These are phyloP conservation scores for Poeciliopsis retropinna DNA, from an alignment of 2,113 vertebrate genomes.

Conservation along the genomic window DNA sequence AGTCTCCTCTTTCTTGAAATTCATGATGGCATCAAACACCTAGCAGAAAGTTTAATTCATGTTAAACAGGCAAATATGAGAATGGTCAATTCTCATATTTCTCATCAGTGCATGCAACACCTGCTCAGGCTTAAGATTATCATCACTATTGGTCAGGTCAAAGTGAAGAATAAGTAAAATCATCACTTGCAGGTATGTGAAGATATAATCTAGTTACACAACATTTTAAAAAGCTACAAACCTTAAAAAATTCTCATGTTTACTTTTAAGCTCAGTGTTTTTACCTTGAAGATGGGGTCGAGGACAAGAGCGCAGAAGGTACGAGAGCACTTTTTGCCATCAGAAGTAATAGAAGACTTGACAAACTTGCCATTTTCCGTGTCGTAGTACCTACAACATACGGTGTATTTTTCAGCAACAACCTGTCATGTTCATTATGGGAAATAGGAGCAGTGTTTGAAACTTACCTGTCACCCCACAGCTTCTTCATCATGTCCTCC, in stretches of 20 bases:
- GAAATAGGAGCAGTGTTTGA: neutral
- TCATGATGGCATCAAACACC: slow-evolving; percentile 96
- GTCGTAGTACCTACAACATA: slow-evolving; percentile 85
- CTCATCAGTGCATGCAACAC: neutral
- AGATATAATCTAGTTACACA: neutral
- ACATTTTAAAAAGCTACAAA: neutral
- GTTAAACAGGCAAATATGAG: neutral
- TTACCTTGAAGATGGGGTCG: slow-evolving; percentile 97
- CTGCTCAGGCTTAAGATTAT: slow-evolving; percentile 81
- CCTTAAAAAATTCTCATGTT: neutral
- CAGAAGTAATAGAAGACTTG: slow-evolving; percentile 79
- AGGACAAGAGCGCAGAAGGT: slow-evolving; percentile 91
- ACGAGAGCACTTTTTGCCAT: slow-evolving; percentile 86
- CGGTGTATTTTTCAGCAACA: neutral
- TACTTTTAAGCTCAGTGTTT: neutral
- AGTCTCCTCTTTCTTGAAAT: slow-evolving; percentile 91
- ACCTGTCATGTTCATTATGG: neutral
- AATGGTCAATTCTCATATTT: too few species aligned
- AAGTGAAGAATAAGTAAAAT: slow-evolving; percentile 87
- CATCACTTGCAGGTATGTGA: slow-evolving; percentile 80
- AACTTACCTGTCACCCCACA: slow-evolving; percentile 93
- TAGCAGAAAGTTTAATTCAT: slow-evolving; percentile 35
- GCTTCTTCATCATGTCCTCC: slow-evolving; percentile 98
- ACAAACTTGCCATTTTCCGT: slow-evolving; percentile 86
- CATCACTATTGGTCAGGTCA: slow-evolving; percentile 88